Percentiles rank a stretch among this genome's conserved stretches.
phyloP scores from a whole-genome alignment of 2,797 vertebrate species.

The Paedocypris micromegethes region DNA sequence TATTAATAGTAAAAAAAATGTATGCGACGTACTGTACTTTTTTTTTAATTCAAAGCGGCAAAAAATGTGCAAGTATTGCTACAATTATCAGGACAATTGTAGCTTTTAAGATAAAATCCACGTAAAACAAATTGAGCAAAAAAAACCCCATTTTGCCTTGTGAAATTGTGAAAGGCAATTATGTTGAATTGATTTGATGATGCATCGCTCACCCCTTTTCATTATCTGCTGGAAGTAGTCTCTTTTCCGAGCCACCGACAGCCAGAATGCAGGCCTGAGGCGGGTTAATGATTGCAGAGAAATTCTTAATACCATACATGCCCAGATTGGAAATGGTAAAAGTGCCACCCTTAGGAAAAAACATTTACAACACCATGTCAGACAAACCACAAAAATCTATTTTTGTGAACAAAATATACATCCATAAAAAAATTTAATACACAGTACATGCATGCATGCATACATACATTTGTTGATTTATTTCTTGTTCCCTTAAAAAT shows the following conservation, averaged over 20 bases:
- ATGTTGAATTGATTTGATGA: background rate
- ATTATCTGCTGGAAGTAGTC: constrained; percentile 86
- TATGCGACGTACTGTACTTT: no score
- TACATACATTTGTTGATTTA: no score
- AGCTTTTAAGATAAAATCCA: no score
- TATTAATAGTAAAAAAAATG: no score
- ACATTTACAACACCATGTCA: background rate
- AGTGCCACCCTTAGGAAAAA: constrained; percentile 80
- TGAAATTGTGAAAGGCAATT: background rate
- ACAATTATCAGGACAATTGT: no score
- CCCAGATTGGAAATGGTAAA: constrained; percentile 98
- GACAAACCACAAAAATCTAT: no score
- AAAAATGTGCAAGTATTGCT: no score
- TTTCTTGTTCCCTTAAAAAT: background rate
- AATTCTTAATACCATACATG: constrained; percentile 97
- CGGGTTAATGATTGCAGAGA: constrained; percentile 97
- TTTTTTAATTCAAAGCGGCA: no score
- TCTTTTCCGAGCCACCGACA: constrained; percentile 86
- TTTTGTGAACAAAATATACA: background rate
- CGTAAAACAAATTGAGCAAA: no score
- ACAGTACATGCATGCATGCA: background rate
- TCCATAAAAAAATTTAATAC: background rate
- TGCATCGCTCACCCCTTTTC: constrained; percentile 79
- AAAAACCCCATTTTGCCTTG: background rate
- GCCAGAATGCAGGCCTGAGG: constrained; percentile 96